Conservation (phyloP, 2,797 vertebrate species). For the Micrastur ruficollis region DNA sequence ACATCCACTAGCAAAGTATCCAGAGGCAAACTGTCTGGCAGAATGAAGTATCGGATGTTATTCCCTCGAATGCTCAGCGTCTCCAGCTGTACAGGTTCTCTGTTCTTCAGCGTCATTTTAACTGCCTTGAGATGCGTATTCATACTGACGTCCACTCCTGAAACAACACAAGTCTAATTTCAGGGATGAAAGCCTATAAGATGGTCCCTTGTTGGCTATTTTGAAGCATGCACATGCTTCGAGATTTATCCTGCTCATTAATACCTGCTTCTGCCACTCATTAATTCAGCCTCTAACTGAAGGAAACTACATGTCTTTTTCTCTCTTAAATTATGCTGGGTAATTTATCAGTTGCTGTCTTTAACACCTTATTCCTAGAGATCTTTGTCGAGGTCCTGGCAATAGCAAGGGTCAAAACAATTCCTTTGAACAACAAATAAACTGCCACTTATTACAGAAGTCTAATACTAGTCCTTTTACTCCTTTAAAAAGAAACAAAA, state of each 20-base stretch:
- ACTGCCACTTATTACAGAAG: not conserved
- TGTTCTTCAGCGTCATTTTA: constrained; percentile 97
- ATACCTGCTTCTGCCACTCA: not conserved
- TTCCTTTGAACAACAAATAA: not conserved
- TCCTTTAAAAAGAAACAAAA: not conserved
- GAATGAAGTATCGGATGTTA: constrained; percentile 98
- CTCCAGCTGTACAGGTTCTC: constrained; percentile 96
- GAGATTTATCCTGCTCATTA: not conserved
- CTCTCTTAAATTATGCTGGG: not conserved
- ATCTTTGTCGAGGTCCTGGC: not conserved
- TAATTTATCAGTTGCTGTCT: not conserved
- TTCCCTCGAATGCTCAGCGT: constrained; percentile 96
- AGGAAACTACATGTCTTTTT: not conserved
- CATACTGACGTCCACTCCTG: constrained; percentile 97
- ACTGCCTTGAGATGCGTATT: constrained; percentile 97
- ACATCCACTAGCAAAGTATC: constrained; percentile 96
- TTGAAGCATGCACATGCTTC: not conserved
- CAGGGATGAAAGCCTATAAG: not conserved
- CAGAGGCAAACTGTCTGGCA: constrained; percentile 95
- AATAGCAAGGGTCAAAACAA: not conserved
- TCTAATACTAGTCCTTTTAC: not conserved
- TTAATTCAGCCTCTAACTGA: not conserved
- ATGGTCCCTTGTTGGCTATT: not conserved
- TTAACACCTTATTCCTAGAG: not conserved
- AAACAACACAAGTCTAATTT: not conserved